Base-by-base conservation (phyloP, 2,797 vertebrate species). In the Trachurus trachurus region DNA sequence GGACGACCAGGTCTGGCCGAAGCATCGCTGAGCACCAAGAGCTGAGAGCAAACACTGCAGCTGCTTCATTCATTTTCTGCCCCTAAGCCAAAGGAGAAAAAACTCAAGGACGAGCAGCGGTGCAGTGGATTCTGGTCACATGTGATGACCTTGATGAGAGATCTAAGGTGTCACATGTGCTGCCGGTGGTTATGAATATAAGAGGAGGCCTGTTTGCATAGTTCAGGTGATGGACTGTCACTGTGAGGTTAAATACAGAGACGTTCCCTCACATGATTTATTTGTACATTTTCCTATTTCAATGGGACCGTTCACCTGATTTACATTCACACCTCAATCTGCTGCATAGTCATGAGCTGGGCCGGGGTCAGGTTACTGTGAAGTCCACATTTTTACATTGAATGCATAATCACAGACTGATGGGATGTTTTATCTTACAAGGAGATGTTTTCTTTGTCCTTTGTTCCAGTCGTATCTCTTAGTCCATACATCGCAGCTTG, bases 111-210 rank as follows among this genome's bases (percentile, higher is more conserved):
- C 29, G 3, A 54, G 15, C 19, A 2, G 40, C 1, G 13, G 22
- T 74, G 37, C 1, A 16, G 22, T 72, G 40, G 67, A 74, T 11
- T 70, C 47, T 21, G 21, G 29, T 74, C 69, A 69, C 69, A 54
- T 9, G 62, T 6, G 54, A 29, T 80, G 82, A 86, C 89, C 88
- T 85, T 22, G 58, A 70, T 71, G 63, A 50, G 74, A 67, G 44
- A 80, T 29, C 49, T 56, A 31, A 53, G 29, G 57, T 34, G 19
- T 47, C 37, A 47, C 15, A 9, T 21, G 71, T 9, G 6, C 26
- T 9, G 47, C 21, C 26, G 1, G 37, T 13, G 10, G 69, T 53
- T 31, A 63, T 76, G 19, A 78, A 82, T 58, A 37, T 50, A 44
- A 10, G 34, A 29, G 42, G 21, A 31, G 9, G 65, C 11, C 12